Conservation (phyloP, 2,888 invertebrate species). For the Chrysolina americana region DNA sequence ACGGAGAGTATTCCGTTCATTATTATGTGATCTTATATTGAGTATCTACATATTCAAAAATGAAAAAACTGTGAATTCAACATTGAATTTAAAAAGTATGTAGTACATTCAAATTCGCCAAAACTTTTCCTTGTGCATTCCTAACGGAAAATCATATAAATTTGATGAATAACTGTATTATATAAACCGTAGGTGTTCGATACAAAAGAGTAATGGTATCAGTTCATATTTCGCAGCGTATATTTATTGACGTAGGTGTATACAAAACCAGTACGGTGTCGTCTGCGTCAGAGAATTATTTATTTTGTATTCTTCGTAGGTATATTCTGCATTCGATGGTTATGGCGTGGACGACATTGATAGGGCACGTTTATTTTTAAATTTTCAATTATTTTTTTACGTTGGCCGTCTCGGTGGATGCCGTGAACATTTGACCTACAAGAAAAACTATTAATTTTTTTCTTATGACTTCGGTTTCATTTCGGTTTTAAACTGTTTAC, state of each 20-base stretch:
- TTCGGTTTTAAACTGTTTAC: too few relatives aligned
- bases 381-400: conserved; percentile 12
- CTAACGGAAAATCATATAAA: neutral
- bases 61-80: too few relatives aligned
- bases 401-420: neutral
- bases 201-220: neutral
- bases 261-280: conserved; percentile 8
- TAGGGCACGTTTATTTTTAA: conserved; percentile 21
- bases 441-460: neutral
- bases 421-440: neutral
- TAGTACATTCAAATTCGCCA: too few relatives aligned
- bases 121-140: neutral
- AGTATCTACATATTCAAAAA: too few relatives aligned
- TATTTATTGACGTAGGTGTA: conserved; percentile 22
- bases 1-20: too few relatives aligned
- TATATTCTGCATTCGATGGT: conserved; percentile 10
- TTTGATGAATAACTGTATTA: neutral
- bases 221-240: conserved; percentile 8
- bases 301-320: conserved; percentile 20
- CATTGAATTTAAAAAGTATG: too few relatives aligned
- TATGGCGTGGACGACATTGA: neutral
- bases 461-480: too few relatives aligned
- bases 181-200: neutral
- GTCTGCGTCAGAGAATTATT: conserved; percentile 28
- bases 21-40: too few relatives aligned